phyloP scores from a whole-genome alignment of 2,888 invertebrate species.

The Cylindroiulus punctatus region DNA sequence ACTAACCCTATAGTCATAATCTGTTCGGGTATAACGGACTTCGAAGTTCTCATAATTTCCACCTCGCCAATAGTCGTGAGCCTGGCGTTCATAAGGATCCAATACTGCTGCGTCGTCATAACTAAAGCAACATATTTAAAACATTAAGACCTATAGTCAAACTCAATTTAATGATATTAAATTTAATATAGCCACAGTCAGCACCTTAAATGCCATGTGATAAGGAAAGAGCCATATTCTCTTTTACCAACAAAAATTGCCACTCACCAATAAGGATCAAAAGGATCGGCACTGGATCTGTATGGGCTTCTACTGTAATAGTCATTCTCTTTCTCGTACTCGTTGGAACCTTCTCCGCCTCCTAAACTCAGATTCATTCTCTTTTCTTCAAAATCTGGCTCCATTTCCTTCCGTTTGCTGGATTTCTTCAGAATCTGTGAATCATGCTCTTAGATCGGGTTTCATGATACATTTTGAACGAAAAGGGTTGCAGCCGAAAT shows the following conservation, averaged over 20 bases:
- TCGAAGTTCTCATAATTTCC: constrained; percentile 66
- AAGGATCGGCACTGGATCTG: constrained; percentile 52
- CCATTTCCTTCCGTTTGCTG: constrained; percentile 91
- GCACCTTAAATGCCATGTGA: no score
- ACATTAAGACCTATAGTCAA: no score
- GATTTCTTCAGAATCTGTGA: constrained; percentile 83
- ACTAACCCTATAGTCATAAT: constrained; percentile 57
- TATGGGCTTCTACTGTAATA: constrained; percentile 59
- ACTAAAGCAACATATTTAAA: background rate
- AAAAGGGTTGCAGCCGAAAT: no score
- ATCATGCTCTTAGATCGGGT: background rate
- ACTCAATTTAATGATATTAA: no score
- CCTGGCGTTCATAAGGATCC: constrained; percentile 58
- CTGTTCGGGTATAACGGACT: constrained; percentile 63
- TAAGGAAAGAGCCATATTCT: no score
- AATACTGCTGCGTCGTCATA: constrained; percentile 57
- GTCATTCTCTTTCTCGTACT: constrained; percentile 63
- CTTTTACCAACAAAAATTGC: no score
- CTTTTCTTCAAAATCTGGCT: constrained; percentile 95
- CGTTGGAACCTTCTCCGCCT: constrained; percentile 79
- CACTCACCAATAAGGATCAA: constrained; percentile 56
- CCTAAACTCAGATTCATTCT: constrained; percentile 87
- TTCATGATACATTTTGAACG: no score
- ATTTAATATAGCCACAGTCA: no score
- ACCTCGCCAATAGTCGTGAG: constrained; percentile 59